phyloP scores from a whole-genome alignment of 1,140 invertebrate species.

The Dendroctonus valens region DNA sequence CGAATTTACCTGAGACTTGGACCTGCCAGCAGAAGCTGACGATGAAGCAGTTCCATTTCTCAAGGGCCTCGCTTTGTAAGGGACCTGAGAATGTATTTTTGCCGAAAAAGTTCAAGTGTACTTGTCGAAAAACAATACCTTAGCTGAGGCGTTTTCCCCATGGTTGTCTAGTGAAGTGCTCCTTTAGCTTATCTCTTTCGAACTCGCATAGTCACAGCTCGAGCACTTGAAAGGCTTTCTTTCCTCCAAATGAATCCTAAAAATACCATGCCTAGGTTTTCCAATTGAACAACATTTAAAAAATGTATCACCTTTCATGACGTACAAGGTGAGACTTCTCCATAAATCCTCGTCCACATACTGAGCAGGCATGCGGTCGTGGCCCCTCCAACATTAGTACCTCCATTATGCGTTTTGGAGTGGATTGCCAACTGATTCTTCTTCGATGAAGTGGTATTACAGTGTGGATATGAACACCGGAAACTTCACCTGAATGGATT shows the following conservation, averaged over 20 bases:
- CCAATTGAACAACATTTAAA: too few relatives aligned
- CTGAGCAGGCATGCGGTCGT: constrained; percentile 61
- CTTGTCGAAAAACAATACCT: constrained; percentile 36
- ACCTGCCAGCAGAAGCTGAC: constrained; percentile 27
- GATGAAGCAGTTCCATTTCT: constrained; percentile 37
- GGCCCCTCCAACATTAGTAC: constrained; percentile 49
- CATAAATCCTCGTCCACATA: constrained; percentile 64
- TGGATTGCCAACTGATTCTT: constrained; percentile 66
- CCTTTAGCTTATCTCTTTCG: constrained; percentile 66
- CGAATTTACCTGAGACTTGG: constrained; percentile 38
- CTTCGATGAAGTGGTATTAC: constrained; percentile 66
- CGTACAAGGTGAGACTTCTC: constrained; percentile 66
- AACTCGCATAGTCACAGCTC: constrained; percentile 65
- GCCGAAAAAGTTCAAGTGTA: background rate
- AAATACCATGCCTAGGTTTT: background rate
- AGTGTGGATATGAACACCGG: constrained; percentile 61
- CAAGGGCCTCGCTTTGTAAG: constrained; percentile 55
- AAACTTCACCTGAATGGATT: constrained; percentile 58
- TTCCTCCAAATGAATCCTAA: constrained; percentile 59
- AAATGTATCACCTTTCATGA: constrained; percentile 54
- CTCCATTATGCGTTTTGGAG: constrained; percentile 59
- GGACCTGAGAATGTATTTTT: constrained; percentile 32
- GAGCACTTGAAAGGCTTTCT: constrained; percentile 61
- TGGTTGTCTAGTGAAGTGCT: constrained; percentile 66
- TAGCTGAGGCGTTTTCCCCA: constrained; percentile 55